phyloP scores from a whole-genome alignment of 1,140 invertebrate genomes.

The Dendrolimus punctatus region DNA sequence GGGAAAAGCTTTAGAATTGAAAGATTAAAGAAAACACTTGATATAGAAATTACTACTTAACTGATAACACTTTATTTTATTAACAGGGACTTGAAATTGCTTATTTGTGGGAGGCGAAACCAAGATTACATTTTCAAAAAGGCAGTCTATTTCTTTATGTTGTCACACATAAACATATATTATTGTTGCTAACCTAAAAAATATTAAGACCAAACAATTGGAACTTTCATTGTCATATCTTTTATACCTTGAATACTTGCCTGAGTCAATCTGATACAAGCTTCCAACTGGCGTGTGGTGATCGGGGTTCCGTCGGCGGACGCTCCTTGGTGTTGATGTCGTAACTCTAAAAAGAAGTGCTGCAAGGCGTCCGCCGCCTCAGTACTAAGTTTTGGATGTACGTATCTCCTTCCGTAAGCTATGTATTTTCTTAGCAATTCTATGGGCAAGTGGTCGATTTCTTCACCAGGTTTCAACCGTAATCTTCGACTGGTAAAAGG shows the following conservation, averaged over 20 bases:
- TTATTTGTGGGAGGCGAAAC: no score
- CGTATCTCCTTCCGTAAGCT: conserved; percentile 91
- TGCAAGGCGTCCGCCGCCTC: conserved; percentile 81
- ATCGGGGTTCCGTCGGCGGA: conserved; percentile 75
- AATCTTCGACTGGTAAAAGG: conserved; percentile 74
- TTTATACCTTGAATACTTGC: conserved; percentile 49
- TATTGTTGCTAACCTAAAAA: not conserved
- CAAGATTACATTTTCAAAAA: no score
- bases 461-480: conserved; percentile 73
- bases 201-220: not conserved
- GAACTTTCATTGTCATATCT: not conserved
- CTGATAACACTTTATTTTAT: no score
- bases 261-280: conserved; percentile 89
- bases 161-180: no score
- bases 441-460: conserved; percentile 81
- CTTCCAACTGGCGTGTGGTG: conserved; percentile 89
- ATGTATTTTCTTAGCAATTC: conserved; percentile 91
- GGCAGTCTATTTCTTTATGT: no score
- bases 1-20: no score
- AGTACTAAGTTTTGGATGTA: conserved; percentile 83
- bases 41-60: no score
- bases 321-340: conserved; percentile 75
- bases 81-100: no score
- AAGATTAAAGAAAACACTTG: no score
- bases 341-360: conserved; percentile 87